These are phyloP conservation scores for Drosophila quinaria DNA, from an alignment of 2,888 invertebrate species.

Conservation along the genomic window DNA sequence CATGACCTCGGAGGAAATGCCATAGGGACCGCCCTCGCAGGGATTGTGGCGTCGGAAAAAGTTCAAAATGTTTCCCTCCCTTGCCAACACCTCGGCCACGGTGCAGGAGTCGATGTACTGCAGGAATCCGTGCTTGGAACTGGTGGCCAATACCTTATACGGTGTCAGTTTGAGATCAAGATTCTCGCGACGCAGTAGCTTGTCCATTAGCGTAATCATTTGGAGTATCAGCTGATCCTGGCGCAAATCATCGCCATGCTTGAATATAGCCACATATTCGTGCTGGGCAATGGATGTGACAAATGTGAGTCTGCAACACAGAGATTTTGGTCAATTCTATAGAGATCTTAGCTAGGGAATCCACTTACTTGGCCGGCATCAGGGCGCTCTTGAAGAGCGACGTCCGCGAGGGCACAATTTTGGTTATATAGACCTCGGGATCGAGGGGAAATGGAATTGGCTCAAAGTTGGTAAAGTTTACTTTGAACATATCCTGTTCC, in stretches of 20 bases:
- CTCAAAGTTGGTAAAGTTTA: constrained; percentile 95
- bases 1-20: constrained; percentile 97
- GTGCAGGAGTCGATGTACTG: constrained; percentile 97
- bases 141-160: constrained; percentile 97
- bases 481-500: constrained; percentile 92
- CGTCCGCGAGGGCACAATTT: constrained; percentile 95
- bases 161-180: constrained; percentile 98
- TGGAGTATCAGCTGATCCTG: constrained; percentile 99
- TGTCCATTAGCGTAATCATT: constrained; percentile 99
- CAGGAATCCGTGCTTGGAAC: constrained; percentile 97
- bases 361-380: constrained; percentile 92
- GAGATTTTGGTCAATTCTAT: background rate
- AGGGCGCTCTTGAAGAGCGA: constrained; percentile 97
- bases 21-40: constrained; percentile 94
- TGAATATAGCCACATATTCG: constrained; percentile 97
- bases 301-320: constrained; percentile 90
- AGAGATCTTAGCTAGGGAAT: background rate
- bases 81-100: constrained; percentile 95
- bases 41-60: constrained; percentile 97
- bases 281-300: constrained; percentile 90
- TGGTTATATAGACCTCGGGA: constrained; percentile 95
- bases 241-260: constrained; percentile 98
- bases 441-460: constrained; percentile 97
- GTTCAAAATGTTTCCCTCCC: constrained; percentile 95
- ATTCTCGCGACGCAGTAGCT: constrained; percentile 96